phyloP scores from a whole-genome alignment of 2,113 vertebrate genomes.

The Mola mola region DNA sequence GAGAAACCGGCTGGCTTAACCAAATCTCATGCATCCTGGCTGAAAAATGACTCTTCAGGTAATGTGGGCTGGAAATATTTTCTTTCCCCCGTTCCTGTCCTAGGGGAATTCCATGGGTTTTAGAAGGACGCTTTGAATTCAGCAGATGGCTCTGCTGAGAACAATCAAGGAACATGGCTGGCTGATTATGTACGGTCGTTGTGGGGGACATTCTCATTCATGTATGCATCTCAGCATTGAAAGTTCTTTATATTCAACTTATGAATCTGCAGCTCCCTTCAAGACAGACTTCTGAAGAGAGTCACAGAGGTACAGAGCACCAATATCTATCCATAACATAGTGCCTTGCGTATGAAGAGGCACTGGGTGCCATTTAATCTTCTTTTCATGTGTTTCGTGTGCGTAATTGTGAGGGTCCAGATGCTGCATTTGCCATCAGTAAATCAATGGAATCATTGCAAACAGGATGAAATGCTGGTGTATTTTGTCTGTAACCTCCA shows the following conservation, averaged over 20 bases:
- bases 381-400: background rate
- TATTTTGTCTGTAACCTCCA: background rate
- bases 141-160: slow-evolving; percentile 66
- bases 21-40: slow-evolving; percentile 70
- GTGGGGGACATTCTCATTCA: slow-evolving; percentile 80
- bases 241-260: slow-evolving; percentile 68
- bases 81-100: slow-evolving; percentile 27
- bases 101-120: slow-evolving; percentile 79
- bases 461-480: slow-evolving; percentile 14
- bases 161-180: slow-evolving; percentile 80
- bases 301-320: slow-evolving; percentile 47
- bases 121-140: slow-evolving; percentile 80
- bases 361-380: slow-evolving; percentile 20
- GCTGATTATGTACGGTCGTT: slow-evolving; percentile 78
- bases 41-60: slow-evolving; percentile 75
- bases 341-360: slow-evolving; percentile 17
- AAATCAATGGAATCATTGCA: slow-evolving; percentile 7
- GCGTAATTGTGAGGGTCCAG: slow-evolving; percentile 1
- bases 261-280: slow-evolving; percentile 59
- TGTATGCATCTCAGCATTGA: slow-evolving; percentile 74
- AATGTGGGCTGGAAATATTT: slow-evolving; percentile 56
- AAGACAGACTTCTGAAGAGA: slow-evolving; percentile 55
- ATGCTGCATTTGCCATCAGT: slow-evolving; percentile 1
- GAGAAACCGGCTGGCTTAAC: slow-evolving; percentile 69
- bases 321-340: slow-evolving; percentile 26